These are phyloP conservation scores for Anastrepha ludens DNA, from an alignment of 1,140 invertebrate genomes.

Conservation along the genomic window DNA sequence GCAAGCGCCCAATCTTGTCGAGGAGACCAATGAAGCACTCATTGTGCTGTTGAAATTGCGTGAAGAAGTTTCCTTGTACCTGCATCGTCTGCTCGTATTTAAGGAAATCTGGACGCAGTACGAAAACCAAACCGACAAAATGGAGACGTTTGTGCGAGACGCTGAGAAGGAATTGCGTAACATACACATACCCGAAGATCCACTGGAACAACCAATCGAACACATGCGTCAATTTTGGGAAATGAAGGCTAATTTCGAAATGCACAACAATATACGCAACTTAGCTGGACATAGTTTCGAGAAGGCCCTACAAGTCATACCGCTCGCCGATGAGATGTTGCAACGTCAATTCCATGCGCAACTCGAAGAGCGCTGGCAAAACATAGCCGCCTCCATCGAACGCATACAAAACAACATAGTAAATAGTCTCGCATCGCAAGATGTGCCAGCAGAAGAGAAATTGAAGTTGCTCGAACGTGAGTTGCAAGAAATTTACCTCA, in stretches of 20 bases:
- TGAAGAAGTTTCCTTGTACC: slow-evolving; percentile 82
- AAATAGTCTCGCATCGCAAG: slow-evolving; percentile 81
- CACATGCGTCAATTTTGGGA: slow-evolving; percentile 90
- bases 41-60: slow-evolving; percentile 82
- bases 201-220: slow-evolving; percentile 78
- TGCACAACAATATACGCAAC: slow-evolving; percentile 85
- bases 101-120: slow-evolving; percentile 85
- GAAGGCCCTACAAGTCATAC: slow-evolving; percentile 84
- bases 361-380: slow-evolving; percentile 84
- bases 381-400: slow-evolving; percentile 79
- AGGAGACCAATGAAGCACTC: slow-evolving; percentile 81
- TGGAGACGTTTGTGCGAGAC: slow-evolving; percentile 84
- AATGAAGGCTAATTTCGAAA: slow-evolving; percentile 89
- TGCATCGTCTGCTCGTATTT: slow-evolving; percentile 82
- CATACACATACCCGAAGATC: slow-evolving; percentile 76
- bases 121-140: slow-evolving; percentile 81
- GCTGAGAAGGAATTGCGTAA: slow-evolving; percentile 80
- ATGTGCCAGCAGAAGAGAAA: slow-evolving; percentile 83
- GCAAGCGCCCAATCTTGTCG: slow-evolving; percentile 82
- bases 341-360: slow-evolving; percentile 85
- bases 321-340: slow-evolving; percentile 86
- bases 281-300: slow-evolving; percentile 84
- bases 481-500: slow-evolving; percentile 80
- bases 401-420: slow-evolving; percentile 81
- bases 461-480: slow-evolving; percentile 83